These are phyloP conservation scores for Sitodiplosis mosellana DNA, from an alignment of 1,140 invertebrate genomes.

Conservation along the genomic window DNA sequence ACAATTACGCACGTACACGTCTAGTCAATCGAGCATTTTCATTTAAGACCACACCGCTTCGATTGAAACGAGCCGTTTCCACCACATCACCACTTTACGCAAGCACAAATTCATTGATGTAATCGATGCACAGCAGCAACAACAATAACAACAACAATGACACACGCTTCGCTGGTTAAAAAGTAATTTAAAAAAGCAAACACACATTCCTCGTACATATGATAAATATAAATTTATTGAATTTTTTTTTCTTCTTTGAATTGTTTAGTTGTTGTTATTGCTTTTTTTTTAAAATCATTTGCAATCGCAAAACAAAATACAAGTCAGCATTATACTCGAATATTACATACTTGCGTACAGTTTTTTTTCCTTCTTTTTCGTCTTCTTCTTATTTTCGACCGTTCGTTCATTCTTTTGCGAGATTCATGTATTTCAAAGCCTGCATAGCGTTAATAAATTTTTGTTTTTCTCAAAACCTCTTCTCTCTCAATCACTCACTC, in stretches of 20 bases:
- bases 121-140: constrained; percentile 47
- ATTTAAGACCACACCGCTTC: constrained; percentile 85
- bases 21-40: constrained; percentile 79
- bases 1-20: constrained; percentile 65
- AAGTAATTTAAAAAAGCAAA: background rate
- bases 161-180: background rate
- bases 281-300: too few relatives aligned
- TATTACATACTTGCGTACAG: background rate
- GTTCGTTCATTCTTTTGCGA: too few relatives aligned
- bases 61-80: constrained; percentile 80
- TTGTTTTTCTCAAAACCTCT: too few relatives aligned
- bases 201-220: too few relatives aligned
- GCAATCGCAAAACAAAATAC: constrained; percentile 6
- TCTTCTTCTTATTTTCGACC: too few relatives aligned
- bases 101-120: constrained; percentile 55
- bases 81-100: constrained; percentile 66
- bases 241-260: background rate
- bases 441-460: too few relatives aligned
- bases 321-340: constrained; percentile 7
- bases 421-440: too few relatives aligned
- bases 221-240: background rate
- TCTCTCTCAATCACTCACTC: too few relatives aligned
- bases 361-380: background rate
- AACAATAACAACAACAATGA: too few relatives aligned
- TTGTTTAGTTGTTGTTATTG: too few relatives aligned